phyloP scores from a whole-genome alignment of 2,113 vertebrate species.

The Tapirus terrestris region DNA sequence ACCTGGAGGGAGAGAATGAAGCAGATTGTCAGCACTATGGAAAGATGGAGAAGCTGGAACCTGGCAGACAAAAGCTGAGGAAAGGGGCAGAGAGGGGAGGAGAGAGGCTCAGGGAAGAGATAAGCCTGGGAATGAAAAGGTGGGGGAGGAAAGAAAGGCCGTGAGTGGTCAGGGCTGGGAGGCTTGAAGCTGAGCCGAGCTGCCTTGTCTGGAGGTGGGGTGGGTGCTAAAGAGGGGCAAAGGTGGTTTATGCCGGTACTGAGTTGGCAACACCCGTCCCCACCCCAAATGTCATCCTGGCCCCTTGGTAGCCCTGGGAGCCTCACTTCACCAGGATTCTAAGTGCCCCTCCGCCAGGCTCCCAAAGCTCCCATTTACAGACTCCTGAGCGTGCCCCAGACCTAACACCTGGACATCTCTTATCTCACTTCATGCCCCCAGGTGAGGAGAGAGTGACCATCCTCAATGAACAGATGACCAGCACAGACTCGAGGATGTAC shows the following conservation, averaged over 20 bases:
- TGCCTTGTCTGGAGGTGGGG: background rate
- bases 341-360: accelerated
- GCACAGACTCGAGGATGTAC: background rate
- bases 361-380: accelerated
- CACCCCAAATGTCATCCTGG: background rate
- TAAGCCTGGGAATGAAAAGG: background rate
- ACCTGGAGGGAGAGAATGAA: background rate
- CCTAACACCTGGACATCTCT: accelerated
- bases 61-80: background rate
- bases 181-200: background rate
- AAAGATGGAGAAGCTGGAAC: background rate
- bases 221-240: background rate
- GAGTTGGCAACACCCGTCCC: too few species aligned
- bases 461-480: background rate
- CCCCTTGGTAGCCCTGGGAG: background rate
- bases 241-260: background rate
- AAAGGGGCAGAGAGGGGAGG: background rate
- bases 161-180: background rate
- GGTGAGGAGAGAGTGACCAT: accelerated
- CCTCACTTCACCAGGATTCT: background rate
- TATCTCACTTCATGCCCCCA: background rate
- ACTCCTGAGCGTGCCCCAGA: accelerated
- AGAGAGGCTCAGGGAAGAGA: background rate
- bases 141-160: accelerated
- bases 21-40: background rate